These are phyloP conservation scores for Parotocinclus haroldoi DNA, from an alignment of 2,797 vertebrate genomes.

Conservation along the genomic window DNA sequence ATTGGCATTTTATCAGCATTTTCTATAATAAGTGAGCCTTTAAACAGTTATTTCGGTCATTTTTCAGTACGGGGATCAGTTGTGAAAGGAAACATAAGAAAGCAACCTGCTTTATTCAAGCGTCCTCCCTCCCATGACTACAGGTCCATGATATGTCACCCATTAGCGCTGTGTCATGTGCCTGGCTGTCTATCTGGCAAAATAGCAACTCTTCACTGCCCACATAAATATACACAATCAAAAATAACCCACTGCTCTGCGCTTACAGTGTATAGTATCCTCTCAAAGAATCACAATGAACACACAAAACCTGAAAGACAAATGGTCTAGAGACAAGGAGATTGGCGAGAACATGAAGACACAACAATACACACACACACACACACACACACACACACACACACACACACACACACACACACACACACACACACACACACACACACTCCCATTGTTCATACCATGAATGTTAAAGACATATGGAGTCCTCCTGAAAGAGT, in stretches of 20 bases:
- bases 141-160: conserved; percentile 1
- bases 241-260: no score
- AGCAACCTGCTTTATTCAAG: no score
- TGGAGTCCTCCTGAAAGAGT: conserved; percentile 20
- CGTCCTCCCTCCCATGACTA: background rate
- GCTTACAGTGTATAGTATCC: background rate
- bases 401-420: conserved; percentile 5
- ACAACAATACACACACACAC: background rate
- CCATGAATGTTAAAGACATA: conserved; percentile 34
- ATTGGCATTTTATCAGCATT: no score
- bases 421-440: conserved; percentile 17
- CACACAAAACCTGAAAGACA: no score
- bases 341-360: no score
- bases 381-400: conserved; percentile 1
- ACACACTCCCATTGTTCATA: conserved; percentile 27
- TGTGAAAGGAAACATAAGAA: no score
- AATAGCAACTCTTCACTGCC: conserved; percentile 1
- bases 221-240: no score
- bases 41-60: no score
- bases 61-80: no score
- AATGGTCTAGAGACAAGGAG: no score
- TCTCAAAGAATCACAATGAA: no score
- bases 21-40: no score
- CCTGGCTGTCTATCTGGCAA: conserved; percentile 9
- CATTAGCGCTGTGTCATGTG: conserved; percentile 26